Conservation (phyloP, 2,797 vertebrate genomes). For the Schizopygopsis malacanthus region DNA sequence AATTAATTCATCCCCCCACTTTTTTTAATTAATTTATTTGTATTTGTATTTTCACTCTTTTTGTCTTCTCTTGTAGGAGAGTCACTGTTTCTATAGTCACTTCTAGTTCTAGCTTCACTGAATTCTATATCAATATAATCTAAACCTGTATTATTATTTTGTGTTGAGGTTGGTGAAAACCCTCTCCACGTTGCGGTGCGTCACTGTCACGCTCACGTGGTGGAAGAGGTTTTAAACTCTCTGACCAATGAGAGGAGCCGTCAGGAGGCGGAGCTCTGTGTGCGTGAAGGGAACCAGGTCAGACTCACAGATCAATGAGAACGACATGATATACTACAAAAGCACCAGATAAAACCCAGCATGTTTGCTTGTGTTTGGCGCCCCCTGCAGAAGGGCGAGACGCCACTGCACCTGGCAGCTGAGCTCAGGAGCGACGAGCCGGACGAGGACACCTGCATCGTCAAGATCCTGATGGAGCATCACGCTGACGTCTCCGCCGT, state of each 20-base stretch:
- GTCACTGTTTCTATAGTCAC: neutral
- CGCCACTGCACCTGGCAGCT: conserved; percentile 67
- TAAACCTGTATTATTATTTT: neutral
- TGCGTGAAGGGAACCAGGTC: conserved; percentile 67
- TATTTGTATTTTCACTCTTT: neutral
- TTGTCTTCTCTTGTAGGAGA: neutral
- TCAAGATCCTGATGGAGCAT: conserved; percentile 66
- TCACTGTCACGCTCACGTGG: conserved; percentile 67
- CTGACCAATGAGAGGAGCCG: conserved; percentile 63
- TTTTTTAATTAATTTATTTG: neutral
- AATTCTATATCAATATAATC: neutral
- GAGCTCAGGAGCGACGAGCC: conserved; percentile 61
- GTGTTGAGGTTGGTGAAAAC: conserved; percentile 63
- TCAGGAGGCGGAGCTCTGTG: conserved; percentile 60
- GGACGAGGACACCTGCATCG: conserved; percentile 61
- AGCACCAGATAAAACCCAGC: neutral
- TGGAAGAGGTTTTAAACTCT: conserved; percentile 65
- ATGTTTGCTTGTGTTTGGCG: conserved; percentile 4
- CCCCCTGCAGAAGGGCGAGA: conserved; percentile 61
- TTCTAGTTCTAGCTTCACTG: neutral
- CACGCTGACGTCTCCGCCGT: conserved; percentile 60
- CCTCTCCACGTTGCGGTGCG: conserved; percentile 69
- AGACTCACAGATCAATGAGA: neutral
- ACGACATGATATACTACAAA: neutral
- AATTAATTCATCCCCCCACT: neutral